These are phyloP conservation scores for Cryptoblepharus egeriae DNA, from an alignment of 2,797 vertebrate species.

Conservation along the genomic window DNA sequence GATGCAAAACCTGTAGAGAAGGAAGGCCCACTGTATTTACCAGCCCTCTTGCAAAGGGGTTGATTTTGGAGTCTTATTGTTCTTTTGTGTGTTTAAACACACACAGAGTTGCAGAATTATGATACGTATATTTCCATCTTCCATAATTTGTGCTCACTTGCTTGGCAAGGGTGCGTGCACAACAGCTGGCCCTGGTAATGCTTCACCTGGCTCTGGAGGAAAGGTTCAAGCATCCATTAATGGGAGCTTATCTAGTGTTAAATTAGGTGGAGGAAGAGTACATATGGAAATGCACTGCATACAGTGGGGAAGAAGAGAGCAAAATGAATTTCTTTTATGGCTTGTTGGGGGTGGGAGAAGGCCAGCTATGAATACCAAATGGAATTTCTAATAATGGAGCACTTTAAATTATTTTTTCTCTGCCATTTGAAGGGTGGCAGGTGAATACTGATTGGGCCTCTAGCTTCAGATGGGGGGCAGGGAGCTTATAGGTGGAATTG, in stretches of 20 bases:
- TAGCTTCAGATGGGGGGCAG: neutral
- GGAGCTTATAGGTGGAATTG: neutral
- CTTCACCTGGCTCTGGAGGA: neutral
- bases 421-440: neutral
- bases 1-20: no score
- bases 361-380: neutral
- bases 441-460: neutral
- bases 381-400: neutral
- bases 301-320: neutral
- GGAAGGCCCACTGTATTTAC: no score
- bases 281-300: neutral
- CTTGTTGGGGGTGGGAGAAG: no score
- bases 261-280: neutral
- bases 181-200: neutral
- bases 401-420: neutral
- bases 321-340: slow-evolving; percentile 1
- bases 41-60: no score
- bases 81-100: no score
- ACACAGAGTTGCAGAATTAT: no score
- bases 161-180: no score
- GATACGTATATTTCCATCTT: no score
- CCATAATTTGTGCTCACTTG: neutral
- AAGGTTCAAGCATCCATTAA: neutral
- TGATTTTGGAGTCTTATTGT: neutral
- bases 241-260: slow-evolving; percentile 5